A percentile compares a stretch with the other conserved stretches of the same genome.
Conservation (phyloP, 2,797 vertebrate genomes). For the Sebastes matsubarae region DNA sequence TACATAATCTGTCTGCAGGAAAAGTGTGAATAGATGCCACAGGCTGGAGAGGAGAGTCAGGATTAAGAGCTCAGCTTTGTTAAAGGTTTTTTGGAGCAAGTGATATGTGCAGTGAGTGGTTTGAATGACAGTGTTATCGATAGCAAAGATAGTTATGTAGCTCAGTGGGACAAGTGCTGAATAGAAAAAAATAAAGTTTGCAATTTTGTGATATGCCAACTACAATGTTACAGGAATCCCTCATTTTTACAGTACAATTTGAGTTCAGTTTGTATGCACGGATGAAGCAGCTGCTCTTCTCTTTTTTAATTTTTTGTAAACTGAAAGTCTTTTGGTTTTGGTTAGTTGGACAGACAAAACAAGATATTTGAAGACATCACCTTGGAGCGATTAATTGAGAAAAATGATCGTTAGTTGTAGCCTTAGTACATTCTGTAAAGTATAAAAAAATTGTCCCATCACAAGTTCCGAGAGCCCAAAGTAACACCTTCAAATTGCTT, state of each 20-base stretch:
- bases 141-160: neutral
- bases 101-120: neutral
- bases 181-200: neutral
- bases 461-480: neutral
- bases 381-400: neutral
- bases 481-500: neutral
- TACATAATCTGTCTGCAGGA: slow-evolving; percentile 51
- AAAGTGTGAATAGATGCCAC: slow-evolving; percentile 41
- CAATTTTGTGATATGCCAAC: neutral
- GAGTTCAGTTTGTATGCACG: neutral
- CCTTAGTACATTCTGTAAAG: neutral
- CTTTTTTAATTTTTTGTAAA: neutral
- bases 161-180: neutral
- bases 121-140: neutral
- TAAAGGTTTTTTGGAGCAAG: neutral
- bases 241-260: neutral
- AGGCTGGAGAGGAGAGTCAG: slow-evolving; percentile 17
- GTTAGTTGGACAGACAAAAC: too few relatives aligned
- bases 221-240: neutral
- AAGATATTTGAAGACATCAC: neutral
- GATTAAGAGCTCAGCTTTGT: slow-evolving; percentile 30
- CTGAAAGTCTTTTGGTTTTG: neutral
- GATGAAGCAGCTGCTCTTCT: neutral
- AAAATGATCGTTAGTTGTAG: neutral
- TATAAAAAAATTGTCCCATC: too few relatives aligned